Evolutionary conservation across 1,140 invertebrate species (phyloP).

Genomic region (Halyomorpha halys): DNA sequence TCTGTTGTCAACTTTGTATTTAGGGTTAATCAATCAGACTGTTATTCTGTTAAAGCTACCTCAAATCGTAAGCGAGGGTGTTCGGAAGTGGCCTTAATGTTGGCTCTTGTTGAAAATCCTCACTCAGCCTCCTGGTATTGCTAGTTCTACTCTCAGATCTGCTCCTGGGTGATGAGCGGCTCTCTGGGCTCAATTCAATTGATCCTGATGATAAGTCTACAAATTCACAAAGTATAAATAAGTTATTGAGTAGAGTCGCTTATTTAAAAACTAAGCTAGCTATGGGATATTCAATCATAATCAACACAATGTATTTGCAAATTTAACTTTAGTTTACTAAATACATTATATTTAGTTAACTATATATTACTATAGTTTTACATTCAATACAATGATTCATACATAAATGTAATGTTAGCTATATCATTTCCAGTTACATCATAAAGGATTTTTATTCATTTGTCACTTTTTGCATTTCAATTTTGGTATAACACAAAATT

Average conservation of each 20-base stretch:
- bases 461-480: too few species aligned
- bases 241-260: constrained; percentile 41
- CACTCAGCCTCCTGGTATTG: constrained; percentile 28
- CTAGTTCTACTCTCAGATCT: constrained; percentile 27
- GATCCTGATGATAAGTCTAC: constrained; percentile 47
- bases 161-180: constrained; percentile 21
- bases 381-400: too few species aligned
- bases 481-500: too few species aligned
- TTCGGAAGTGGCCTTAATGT: constrained; percentile 63
- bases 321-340: too few species aligned
- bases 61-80: constrained; percentile 81
- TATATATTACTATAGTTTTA: too few species aligned
- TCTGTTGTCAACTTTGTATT: too few species aligned
- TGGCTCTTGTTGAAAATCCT: constrained; percentile 36
- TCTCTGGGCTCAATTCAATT: constrained; percentile 31
- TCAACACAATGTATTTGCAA: too few species aligned
- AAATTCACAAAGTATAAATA: constrained; percentile 63
- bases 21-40: too few species aligned
- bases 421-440: too few species aligned
- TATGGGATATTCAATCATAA: constrained; percentile 29
- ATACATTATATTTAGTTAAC: too few species aligned
- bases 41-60: constrained; percentile 47
- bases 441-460: constrained; percentile 21
- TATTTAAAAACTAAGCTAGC: background rate
- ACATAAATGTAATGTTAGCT: too few species aligned